Conservation (phyloP, 2,888 invertebrate genomes). For the Tridacna gigas region DNA sequence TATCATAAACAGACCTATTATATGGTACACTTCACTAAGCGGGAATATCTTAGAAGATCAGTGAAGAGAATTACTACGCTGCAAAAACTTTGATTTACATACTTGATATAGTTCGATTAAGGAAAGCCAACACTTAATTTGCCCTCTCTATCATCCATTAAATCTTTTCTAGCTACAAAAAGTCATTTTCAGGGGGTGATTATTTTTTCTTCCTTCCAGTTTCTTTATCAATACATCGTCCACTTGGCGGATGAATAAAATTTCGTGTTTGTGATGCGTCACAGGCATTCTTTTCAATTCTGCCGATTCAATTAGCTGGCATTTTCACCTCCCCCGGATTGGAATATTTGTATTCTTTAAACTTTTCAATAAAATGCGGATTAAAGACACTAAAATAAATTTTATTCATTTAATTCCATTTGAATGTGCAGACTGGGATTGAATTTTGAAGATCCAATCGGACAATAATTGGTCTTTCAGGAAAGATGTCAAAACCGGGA, state of each 20-base stretch:
- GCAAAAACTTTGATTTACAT: constrained; percentile 63
- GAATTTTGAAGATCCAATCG: no score
- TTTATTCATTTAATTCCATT: no score
- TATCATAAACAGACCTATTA: constrained; percentile 84
- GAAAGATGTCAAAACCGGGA: not conserved
- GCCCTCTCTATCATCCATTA: not conserved
- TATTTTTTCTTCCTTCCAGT: constrained; percentile 77
- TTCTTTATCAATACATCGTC: constrained; percentile 80
- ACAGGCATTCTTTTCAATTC: constrained; percentile 83
- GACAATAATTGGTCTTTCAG: not conserved
- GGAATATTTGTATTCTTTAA: constrained; percentile 9
- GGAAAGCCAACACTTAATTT: not conserved
- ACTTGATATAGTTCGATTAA: constrained; percentile 6
- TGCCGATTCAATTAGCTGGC: constrained; percentile 81
- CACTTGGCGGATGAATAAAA: constrained; percentile 81
- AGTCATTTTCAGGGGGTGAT: constrained; percentile 38
- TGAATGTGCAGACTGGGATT: no score
- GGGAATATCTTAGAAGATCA: constrained; percentile 83
- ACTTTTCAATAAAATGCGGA: no score
- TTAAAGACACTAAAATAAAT: no score
- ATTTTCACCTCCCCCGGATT: constrained; percentile 70
- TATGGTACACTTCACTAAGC: constrained; percentile 84
- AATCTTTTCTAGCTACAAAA: not conserved
- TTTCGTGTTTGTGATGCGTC: constrained; percentile 80
- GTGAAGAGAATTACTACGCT: constrained; percentile 81